These are phyloP conservation scores for Psittacula cyanocephala DNA, from an alignment of 2,113 vertebrate genomes.

Conservation along the genomic window DNA sequence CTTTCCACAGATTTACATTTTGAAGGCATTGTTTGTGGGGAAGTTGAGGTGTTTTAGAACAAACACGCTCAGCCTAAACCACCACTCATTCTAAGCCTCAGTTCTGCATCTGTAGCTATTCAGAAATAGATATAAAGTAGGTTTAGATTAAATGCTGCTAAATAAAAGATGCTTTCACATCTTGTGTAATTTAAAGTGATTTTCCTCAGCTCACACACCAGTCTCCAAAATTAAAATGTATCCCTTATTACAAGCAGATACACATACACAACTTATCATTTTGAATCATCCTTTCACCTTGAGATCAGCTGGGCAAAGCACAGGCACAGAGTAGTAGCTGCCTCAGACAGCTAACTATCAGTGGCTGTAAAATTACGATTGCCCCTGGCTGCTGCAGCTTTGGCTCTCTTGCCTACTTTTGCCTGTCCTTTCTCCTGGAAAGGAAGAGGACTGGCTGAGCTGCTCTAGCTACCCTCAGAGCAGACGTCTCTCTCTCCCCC, in stretches of 20 bases:
- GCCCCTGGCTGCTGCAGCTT: accelerated
- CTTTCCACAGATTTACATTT: not conserved
- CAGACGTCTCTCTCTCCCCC: accelerated
- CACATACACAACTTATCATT: not conserved
- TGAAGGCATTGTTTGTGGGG: not conserved
- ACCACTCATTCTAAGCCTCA: not conserved
- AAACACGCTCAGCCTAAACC: not conserved
- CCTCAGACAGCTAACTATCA: not conserved
- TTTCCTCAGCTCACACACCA: not conserved
- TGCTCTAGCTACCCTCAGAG: not conserved
- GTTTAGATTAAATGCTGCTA: constrained; percentile 7
- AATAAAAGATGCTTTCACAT: not conserved
- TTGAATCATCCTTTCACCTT: not conserved
- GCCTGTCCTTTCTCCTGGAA: not conserved
- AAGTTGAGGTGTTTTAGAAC: not conserved
- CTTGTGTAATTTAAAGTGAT: not conserved
- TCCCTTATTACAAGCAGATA: not conserved
- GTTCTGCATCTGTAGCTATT: not conserved
- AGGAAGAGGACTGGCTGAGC: accelerated
- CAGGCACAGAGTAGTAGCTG: not conserved
- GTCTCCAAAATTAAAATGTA: not conserved
- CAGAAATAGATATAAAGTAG: not conserved
- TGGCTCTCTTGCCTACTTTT: not conserved
- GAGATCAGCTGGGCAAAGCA: not conserved
- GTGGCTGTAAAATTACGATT: not conserved